A percentile compares a stretch with the other conserved stretches of the same genome.
Evolutionary conservation across 2,888 invertebrate species (phyloP).

Genomic region (Drosophila antonietae): DNA sequence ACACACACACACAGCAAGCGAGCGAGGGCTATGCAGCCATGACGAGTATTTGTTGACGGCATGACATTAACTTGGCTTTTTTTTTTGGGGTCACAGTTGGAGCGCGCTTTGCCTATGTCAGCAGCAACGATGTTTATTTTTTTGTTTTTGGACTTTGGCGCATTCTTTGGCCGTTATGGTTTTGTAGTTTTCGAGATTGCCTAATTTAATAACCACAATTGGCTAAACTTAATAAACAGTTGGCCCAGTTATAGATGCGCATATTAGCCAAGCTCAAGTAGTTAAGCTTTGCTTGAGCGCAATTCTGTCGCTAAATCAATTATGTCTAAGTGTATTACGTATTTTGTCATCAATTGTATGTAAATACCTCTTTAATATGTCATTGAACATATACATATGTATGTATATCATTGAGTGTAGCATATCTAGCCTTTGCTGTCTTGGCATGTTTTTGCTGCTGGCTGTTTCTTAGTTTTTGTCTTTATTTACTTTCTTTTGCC

Average conservation of each 20-base stretch:
- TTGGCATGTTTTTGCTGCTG: background rate
- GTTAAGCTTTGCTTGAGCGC: conserved; percentile 7
- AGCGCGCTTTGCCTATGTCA: conserved; percentile 50
- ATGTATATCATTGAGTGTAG: background rate
- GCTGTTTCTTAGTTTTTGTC: background rate
- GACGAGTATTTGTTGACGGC: conserved; percentile 76
- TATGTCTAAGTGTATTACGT: background rate
- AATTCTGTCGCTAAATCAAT: background rate
- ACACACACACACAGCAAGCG: conserved; percentile 1
- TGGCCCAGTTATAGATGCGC: conserved; percentile 44
- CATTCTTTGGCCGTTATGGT: conserved; percentile 70
- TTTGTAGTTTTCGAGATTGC: conserved; percentile 61
- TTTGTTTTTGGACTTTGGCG: conserved; percentile 40
- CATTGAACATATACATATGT: background rate
- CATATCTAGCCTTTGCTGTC: background rate
- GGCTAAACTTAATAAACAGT: conserved; percentile 30
- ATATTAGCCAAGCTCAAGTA: conserved; percentile 26
- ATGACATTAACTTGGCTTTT: conserved; percentile 71
- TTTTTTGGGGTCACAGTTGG: conserved; percentile 72
- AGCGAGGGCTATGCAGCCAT: conserved; percentile 71
- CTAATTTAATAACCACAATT: conserved; percentile 67
- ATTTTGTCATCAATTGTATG: background rate
- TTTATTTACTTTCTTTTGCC: background rate
- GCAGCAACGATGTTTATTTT: conserved; percentile 4
- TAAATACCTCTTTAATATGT: background rate